Percentiles rank a stretch among this genome's conserved stretches.
These are phyloP conservation scores for Calidris pygmaea DNA, from an alignment of 2,113 vertebrate genomes.

Conservation along the genomic window DNA sequence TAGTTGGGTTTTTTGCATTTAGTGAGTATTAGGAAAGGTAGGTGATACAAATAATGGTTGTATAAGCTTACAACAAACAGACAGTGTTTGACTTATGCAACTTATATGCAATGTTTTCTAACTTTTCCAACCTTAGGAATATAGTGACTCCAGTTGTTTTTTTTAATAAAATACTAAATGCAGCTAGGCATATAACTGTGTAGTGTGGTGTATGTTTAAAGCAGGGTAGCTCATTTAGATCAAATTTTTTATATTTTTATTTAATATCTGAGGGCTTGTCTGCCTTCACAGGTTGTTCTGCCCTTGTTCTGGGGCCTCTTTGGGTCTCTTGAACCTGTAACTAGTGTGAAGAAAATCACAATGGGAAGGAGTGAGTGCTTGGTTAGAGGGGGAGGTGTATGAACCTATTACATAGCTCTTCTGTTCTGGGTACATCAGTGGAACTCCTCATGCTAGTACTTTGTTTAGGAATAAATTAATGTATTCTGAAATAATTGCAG, in stretches of 20 bases:
- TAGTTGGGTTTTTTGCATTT: not conserved
- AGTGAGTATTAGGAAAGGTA: not conserved
- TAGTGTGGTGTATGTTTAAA: not conserved
- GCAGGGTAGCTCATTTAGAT: not conserved
- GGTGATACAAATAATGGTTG: not conserved
- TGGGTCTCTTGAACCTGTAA: not conserved
- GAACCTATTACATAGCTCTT: not conserved
- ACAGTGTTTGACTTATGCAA: not conserved
- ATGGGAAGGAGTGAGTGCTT: not conserved
- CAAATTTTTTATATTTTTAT: not conserved
- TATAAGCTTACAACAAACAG: not conserved
- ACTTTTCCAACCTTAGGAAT: not conserved
- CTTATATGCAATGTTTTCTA: not conserved
- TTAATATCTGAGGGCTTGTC: not conserved
- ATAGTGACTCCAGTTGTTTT: not conserved
- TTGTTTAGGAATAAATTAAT: not conserved
- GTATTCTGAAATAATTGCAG: not conserved
- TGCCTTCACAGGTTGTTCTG: not conserved
- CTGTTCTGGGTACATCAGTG: not conserved
- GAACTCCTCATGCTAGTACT: not conserved
- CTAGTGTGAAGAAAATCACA: not conserved
- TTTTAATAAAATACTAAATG: not conserved
- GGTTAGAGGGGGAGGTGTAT: not conserved
- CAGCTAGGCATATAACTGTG: rapidly evolving
- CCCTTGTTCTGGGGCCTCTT: not conserved